Base-by-base conservation (phyloP, 2,888 invertebrate species). In the Apocheima hispidaria region DNA sequence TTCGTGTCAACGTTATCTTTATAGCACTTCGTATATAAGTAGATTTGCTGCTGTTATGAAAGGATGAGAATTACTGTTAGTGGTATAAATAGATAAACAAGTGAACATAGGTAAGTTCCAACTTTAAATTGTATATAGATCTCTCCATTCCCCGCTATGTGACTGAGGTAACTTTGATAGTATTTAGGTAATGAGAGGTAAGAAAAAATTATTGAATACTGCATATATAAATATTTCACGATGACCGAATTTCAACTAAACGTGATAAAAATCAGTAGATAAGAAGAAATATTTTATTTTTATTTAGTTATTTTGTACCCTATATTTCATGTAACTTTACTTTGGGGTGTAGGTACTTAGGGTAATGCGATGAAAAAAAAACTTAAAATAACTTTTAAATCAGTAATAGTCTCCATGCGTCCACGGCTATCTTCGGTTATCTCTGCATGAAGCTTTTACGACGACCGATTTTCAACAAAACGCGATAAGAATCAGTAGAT, bases 1-100 rank as follows among this genome's bases (percentile, higher is more conserved):
- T 51, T 58, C 52, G 21, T 23, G 38, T 40, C 58, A 46, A 3
- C 6, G 21, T 70, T 66, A 73, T 78, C 72, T 75, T 76, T 75
- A 63, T 68, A 55, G 35, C 14, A 38, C 16, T 52, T 60, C n/a
- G n/a, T 54, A 49, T 60, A 40, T 36, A 67, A 63, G 50, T 52
- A 44, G 33, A 57, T 62, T 38, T 38, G 38, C 18, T 14, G 9
- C 68, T 58, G 57, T 63, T 65, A 63, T 62, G 68, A 65, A 54
- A 62, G 38, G 51, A 18, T 28, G 16, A 28, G 16, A 18, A 18
- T 16, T 44, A 18, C 28, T 44, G 23, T 43, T 26, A 7, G 3
- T 26, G n/a, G 18, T 23, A 23, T 14, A 23, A 23, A 4, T 41
- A 16, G 9, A 43, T 21, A 7, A n/a, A 35, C 9, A 38, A 7